Base-by-base conservation (phyloP, 2,888 invertebrate genomes). In the Anagyrus pseudococci region DNA sequence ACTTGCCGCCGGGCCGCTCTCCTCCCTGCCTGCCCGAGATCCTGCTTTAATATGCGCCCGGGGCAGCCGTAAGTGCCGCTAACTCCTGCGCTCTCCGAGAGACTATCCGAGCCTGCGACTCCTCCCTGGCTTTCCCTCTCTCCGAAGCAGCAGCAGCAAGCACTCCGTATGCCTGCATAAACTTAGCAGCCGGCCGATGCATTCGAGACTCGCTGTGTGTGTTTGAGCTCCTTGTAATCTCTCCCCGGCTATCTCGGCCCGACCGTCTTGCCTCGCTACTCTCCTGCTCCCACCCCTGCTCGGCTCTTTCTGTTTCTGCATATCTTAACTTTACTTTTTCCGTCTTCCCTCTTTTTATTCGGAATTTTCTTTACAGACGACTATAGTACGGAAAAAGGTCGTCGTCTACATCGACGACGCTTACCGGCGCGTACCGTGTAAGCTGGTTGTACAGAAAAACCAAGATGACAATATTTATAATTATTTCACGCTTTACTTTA, bases 11-110 rank as follows among this genome's bases (percentile, higher is more conserved):
- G 17, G 22, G 17, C 29, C 10, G n/a, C 10, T 26, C 8, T 17
- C 4, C 48, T 10, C 4, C 8, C n/a, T 48, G 19, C 26, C 48
- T 15, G 47, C 44, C 43, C 19, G 33, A 25, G 33, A 50, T 43
- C 50, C 59, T 61, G 68, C 69, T 73, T 71, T 69, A 68, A 64
- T 66, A 69, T 69, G 67, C 69, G 50, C 60, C 54, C 56, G 64
- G 67, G 66, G 59, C 61, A 29, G 44, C 62, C 67, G 67, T 72
- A 71, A 74, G 71, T 72, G 73, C 71, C 67, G 64, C 68, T 66
- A 74, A 72, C 69, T 71, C 71, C 29, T 29, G 4, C 10, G 6
- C 29, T 10, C 29, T 7, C 29, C 10, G n/a, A n/a, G n/a, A n/a
- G n/a, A n/a, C n/a, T n/a, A n/a, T 59, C 67, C 44, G 64, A 50